phyloP scores from a whole-genome alignment of 2,797 vertebrate species.

The Rhinella marina region DNA sequence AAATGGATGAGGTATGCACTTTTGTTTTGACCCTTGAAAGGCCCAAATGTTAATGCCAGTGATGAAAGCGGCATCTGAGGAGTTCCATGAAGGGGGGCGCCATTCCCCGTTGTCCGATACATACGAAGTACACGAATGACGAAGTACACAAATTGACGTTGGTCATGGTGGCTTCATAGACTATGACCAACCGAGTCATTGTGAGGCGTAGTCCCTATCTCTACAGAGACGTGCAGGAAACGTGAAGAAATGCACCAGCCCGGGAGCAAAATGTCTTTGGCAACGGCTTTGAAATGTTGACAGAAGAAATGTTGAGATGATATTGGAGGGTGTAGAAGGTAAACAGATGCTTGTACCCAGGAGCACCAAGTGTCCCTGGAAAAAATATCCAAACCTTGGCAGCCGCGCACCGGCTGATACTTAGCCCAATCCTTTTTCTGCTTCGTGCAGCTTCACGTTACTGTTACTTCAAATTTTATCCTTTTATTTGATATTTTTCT shows the following conservation, averaged over 20 bases:
- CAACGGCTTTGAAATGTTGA: neutral
- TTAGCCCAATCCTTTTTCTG: neutral
- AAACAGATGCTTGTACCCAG: constrained; percentile 31
- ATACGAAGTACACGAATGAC: no score
- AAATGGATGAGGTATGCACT: no score
- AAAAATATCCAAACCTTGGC: constrained; percentile 25
- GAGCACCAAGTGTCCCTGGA: constrained; percentile 20
- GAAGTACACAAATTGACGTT: no score
- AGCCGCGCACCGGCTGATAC: neutral
- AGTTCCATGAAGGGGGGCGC: no score
- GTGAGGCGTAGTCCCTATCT: neutral
- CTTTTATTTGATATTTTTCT: constrained; percentile 6
- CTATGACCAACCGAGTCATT: neutral
- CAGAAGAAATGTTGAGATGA: neutral
- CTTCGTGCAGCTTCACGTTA: constrained; percentile 7
- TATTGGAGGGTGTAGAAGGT: neutral
- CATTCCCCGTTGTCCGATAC: no score
- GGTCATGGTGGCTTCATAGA: neutral
- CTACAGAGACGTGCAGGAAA: neutral
- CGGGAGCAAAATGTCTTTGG: neutral
- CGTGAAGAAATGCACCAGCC: neutral
- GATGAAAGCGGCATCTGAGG: no score
- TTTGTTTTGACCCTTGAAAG: no score
- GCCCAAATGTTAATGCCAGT: no score
- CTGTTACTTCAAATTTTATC: neutral